Evolutionary conservation across 2,797 vertebrate species (phyloP), one percentile per base, ranked within the genome.

Genomic region (Propithecus deckenii): DNA sequence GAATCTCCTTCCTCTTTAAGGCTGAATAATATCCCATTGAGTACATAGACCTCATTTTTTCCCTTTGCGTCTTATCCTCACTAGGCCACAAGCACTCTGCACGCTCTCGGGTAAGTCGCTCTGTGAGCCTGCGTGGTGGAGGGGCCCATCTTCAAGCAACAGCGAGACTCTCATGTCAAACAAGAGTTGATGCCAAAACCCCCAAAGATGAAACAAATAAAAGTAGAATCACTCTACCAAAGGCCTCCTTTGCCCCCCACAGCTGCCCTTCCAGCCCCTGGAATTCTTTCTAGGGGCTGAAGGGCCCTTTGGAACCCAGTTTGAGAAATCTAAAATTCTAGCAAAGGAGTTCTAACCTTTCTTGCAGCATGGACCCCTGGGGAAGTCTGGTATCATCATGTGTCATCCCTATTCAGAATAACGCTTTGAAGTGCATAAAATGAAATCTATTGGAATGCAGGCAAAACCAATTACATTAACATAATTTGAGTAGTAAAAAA

Each of bases 291-390:
- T 4, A 57, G 55, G 55, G 22, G 8, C 22, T 10, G 55, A 57
- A 71, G 48, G n/a, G 18, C n/a, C 13, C 48, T 86, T 88, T 52
- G 41, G 46, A 96, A 46, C 43, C 59, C 74, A 83, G 17, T 65
- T 75, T 84, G 32, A 85, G 84, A 91, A 95, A 65, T 61, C 23
- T 61, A 35, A 75, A 75, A 59, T 76, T 95, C 89, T 84, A 14
- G 2, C 32, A 86, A 89, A 38, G 6, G 11, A 11, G 2, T 48
- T 93, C 43, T 86, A 52, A 41, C 15, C 48, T 81, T 72, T 93
- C 50, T 65, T 88, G 30, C 22, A 57, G 6, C 15, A 1, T 17
- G 32, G 35, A n/a, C 30, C 35, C 46, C 55, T 52, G 6, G n/a
- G 13, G 25, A 86, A 50, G 18, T 75, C 38, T 50, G 0, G 14